A percentile compares a stretch with the other conserved stretches of the same genome.
phyloP scores from a whole-genome alignment of 2,113 vertebrate species.

The Phainopepla nitens region DNA sequence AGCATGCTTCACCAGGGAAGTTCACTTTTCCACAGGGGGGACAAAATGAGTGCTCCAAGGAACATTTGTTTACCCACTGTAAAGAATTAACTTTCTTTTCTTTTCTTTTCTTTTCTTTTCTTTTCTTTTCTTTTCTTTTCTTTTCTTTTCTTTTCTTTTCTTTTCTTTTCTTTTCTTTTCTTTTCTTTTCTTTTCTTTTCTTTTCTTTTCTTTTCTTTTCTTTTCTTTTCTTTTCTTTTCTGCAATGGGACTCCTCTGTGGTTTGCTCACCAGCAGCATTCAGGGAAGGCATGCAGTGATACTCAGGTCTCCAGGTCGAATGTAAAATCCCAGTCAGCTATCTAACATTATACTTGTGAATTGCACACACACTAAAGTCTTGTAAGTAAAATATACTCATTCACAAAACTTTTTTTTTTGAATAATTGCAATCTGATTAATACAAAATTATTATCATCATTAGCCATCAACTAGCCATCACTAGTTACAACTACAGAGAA shows the following conservation, averaged over 20 bases:
- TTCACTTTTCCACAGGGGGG: neutral
- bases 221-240: neutral
- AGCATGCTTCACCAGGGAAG: neutral
- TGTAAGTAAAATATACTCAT: neutral
- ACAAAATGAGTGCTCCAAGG: neutral
- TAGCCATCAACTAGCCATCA: neutral
- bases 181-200: neutral
- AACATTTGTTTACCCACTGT: neutral
- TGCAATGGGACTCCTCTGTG: neutral
- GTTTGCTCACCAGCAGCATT: neutral
- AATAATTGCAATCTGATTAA: neutral
- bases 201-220: neutral
- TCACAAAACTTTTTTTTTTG: neutral
- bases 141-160: neutral
- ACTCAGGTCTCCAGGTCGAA: neutral
- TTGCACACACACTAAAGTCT: neutral
- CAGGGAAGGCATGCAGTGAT: too few relatives aligned
- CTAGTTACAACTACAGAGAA: neutral
- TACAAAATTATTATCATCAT: neutral
- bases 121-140: neutral
- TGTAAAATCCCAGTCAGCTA: neutral
- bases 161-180: neutral
- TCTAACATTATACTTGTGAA: neutral
- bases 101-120: neutral
- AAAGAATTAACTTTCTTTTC: neutral